These are phyloP conservation scores for Aphis gossypii DNA, from an alignment of 1,140 invertebrate species.

Conservation along the genomic window DNA sequence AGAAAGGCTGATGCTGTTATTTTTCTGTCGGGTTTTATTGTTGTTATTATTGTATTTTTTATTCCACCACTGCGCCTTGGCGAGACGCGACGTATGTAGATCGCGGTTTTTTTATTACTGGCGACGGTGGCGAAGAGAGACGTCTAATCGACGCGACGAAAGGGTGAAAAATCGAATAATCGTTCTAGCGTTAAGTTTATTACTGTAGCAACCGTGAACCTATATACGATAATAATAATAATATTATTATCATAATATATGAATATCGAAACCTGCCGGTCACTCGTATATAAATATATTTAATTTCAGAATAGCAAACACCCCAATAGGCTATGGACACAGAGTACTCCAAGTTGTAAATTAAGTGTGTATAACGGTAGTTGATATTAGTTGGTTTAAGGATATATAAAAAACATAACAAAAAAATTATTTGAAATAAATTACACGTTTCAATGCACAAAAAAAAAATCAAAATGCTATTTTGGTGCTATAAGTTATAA, in stretches of 20 bases:
- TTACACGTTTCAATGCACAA: not conserved
- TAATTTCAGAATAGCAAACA: not conserved
- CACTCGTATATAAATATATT: not conserved
- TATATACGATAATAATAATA: not conserved
- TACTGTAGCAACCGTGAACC: not conserved
- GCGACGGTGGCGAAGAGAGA: not conserved
- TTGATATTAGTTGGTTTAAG: no score
- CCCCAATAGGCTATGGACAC: no score
- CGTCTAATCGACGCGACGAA: not conserved
- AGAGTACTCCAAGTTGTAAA: no score
- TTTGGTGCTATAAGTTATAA: not conserved
- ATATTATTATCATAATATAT: not conserved
- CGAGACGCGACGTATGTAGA: not conserved
- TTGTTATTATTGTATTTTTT: not conserved
- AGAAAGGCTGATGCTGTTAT: not conserved
- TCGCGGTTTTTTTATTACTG: not conserved
- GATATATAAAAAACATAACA: not conserved
- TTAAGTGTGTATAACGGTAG: no score
- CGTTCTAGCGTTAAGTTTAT: conserved; percentile 5
- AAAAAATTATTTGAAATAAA: not conserved
- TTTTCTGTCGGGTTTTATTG: not conserved
- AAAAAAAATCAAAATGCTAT: not conserved
- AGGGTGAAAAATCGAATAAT: not conserved
- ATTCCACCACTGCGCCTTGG: not conserved
- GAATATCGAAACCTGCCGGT: not conserved